Base-by-base conservation (phyloP, 2,797 vertebrate species). In the Oreochromis grahami region DNA sequence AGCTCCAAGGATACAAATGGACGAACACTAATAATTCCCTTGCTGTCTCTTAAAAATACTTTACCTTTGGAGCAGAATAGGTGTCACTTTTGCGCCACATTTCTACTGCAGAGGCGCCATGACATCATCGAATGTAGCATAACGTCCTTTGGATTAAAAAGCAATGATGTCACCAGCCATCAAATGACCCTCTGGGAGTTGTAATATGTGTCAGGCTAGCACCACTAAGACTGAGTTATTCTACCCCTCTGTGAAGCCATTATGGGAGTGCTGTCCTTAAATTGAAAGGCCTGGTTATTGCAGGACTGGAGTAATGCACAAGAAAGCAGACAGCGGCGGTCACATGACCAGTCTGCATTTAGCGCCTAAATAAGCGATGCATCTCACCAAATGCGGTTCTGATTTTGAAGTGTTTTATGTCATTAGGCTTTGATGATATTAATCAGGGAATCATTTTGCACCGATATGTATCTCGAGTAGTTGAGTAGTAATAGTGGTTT, bases 131-230 rank as follows among this genome's bases (percentile, higher is more conserved):
- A 88, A 56, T 81, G 63, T 91, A 88, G 89, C 90, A 90, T 94
- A 88, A 90, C 51, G 85, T 81, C 78, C 51, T 78, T 74, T 26
- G 87, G 80, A 78, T 89, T 87, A 76, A 85, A 88, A 92, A 88
- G 82, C 87, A 88, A 87, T 96, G 93, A 96, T 95, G 94, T 96
- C 94, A 95, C 89, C 90, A 52, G 80, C 84, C 79, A 65, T 89
- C 84, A 90, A 93, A 84, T 21, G 83, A 82, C 91, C 93, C 80
- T 76, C 10, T 43, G 91, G 89, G 94, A 90, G 86, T 88, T 92
- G 87, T 92, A 90, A 86, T 85, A 77, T 34, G 83, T 94, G 92
- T 94, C 92, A 85, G 78, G 81, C 87, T 86, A 85, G 87, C 88
- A 85, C 88, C 89, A 88, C 88, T 93, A 93, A 93, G 88, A 86